phyloP scores from a whole-genome alignment of 2,888 invertebrate genomes.

The Vandiemenella viatica region DNA sequence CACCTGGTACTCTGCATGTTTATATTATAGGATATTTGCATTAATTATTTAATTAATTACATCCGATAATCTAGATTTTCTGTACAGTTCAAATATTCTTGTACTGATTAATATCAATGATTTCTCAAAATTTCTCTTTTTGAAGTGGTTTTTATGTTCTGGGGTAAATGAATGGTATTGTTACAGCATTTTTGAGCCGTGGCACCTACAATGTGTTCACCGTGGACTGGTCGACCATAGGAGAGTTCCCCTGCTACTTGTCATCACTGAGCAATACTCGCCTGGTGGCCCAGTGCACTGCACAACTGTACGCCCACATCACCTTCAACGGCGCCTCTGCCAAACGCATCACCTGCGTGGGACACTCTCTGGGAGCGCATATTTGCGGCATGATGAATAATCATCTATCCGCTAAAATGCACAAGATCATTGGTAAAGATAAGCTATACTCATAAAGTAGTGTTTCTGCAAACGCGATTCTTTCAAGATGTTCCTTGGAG shows the following conservation, averaged over 20 bases:
- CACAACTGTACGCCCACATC: slow-evolving; percentile 53
- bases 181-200: slow-evolving; percentile 59
- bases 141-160: no score
- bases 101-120: no score
- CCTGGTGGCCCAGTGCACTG: slow-evolving; percentile 56
- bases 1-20: no score
- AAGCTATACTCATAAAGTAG: no score
- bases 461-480: no score
- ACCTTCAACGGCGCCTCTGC: slow-evolving; percentile 51
- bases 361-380: slow-evolving; percentile 63
- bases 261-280: slow-evolving; percentile 57
- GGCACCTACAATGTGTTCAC: slow-evolving; percentile 61
- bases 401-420: slow-evolving; percentile 52
- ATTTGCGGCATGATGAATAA: slow-evolving; percentile 68
- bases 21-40: no score
- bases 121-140: no score
- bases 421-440: slow-evolving; percentile 62
- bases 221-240: slow-evolving; percentile 54
- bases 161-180: no score
- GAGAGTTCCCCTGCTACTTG: slow-evolving; percentile 57
- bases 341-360: slow-evolving; percentile 51
- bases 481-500: no score
- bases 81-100: no score
- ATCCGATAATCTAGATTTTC: no score
- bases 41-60: no score